These are phyloP conservation scores for Ornithoptera alexandrae DNA, from an alignment of 2,888 invertebrate species.

Conservation along the genomic window DNA sequence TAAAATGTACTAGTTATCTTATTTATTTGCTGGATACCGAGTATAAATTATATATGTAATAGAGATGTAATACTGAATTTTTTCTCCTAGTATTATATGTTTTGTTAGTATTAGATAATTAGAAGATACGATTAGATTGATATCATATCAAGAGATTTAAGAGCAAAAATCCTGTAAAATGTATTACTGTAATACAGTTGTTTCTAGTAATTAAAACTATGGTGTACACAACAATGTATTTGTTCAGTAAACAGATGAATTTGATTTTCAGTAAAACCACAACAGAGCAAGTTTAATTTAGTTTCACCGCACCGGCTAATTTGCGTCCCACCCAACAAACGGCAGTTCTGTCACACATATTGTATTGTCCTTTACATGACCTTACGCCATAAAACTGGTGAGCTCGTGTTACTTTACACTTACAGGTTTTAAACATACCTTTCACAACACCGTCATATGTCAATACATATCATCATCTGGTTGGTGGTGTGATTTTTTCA, in stretches of 20 bases:
- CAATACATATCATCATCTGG: no score
- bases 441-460: no score
- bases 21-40: no score
- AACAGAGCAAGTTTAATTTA: slow-evolving; percentile 84
- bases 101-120: no score
- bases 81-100: no score
- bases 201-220: slow-evolving; percentile 1
- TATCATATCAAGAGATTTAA: no score
- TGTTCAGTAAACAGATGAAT: slow-evolving; percentile 23
- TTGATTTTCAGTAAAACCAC: slow-evolving; percentile 26
- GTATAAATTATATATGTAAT: no score
- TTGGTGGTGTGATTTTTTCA: no score
- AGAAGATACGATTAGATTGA: no score
- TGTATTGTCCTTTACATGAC: slow-evolving; percentile 25
- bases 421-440: not conserved
- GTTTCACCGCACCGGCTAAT: slow-evolving; percentile 88
- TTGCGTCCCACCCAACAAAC: slow-evolving; percentile 80
- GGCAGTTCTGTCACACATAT: slow-evolving; percentile 26
- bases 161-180: no score
- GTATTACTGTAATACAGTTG: not conserved
- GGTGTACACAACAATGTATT: not conserved
- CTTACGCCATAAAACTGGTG: not conserved
- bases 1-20: no score
- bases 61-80: no score
- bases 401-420: not conserved